These are phyloP conservation scores for Cephus pygmeus DNA, from an alignment of 2,888 invertebrate species.

Conservation along the genomic window DNA sequence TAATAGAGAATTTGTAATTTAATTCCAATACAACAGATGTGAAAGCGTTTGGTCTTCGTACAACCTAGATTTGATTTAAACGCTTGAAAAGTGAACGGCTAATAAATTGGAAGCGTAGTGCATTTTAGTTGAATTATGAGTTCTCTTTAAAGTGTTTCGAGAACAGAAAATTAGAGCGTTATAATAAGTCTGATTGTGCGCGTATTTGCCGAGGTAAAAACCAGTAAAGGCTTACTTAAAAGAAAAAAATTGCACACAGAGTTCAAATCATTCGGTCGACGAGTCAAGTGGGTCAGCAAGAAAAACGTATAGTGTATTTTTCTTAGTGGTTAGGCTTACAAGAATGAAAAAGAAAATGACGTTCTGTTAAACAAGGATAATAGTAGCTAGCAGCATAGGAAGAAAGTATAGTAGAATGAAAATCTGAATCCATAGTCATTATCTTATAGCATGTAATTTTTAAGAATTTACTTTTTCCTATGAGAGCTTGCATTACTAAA, in stretches of 20 bases:
- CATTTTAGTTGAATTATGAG: neutral
- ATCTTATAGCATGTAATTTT: neutral
- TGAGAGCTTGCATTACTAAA: neutral
- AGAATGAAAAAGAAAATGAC: neutral
- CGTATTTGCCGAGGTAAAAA: neutral
- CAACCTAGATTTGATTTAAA: neutral
- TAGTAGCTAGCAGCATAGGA: neutral
- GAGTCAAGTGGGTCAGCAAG: neutral
- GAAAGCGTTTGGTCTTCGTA: neutral
- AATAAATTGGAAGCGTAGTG: neutral
- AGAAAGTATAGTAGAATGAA: neutral
- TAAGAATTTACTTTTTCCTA: neutral
- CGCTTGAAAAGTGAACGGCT: neutral
- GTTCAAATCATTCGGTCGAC: neutral
- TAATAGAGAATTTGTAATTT: neutral
- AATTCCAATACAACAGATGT: neutral
- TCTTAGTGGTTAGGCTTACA: neutral
- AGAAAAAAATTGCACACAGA: neutral
- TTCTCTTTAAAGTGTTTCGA: neutral
- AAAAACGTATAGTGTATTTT: neutral
- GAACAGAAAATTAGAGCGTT: neutral
- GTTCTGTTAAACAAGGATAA: neutral
- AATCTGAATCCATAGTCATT: neutral
- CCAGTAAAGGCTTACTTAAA: neutral
- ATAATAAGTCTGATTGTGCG: neutral